Percentiles rank a stretch among this genome's conserved stretches.
These are phyloP conservation scores for Tonatia bakeri DNA, from an alignment of 2,113 vertebrate species.

Conservation along the genomic window DNA sequence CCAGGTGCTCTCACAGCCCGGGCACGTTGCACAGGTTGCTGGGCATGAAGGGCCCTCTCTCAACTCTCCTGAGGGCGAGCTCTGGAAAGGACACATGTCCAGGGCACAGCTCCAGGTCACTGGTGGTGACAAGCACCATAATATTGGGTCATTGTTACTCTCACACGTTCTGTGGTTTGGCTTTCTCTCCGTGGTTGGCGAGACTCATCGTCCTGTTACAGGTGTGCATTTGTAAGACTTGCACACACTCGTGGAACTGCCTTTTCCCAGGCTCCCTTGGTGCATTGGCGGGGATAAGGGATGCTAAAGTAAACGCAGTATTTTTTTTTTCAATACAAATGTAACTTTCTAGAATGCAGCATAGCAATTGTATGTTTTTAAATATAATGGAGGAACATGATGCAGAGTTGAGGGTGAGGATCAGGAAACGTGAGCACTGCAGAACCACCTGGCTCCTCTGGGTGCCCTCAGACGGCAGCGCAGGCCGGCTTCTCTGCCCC, in stretches of 20 bases:
- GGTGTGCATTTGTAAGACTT: too few relatives aligned
- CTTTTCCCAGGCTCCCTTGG: background rate
- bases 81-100: background rate
- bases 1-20: background rate
- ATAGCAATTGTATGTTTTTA: background rate
- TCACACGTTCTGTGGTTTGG: accelerated
- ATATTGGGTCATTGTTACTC: accelerated
- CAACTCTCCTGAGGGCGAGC: accelerated
- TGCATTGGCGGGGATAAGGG: accelerated
- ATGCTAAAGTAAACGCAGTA: background rate
- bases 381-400: accelerated
- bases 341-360: background rate
- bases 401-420: background rate
- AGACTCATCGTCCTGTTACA: accelerated
- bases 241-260: accelerated
- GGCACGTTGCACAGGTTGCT: accelerated
- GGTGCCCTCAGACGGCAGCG: accelerated
- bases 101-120: accelerated
- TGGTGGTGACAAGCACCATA: background rate
- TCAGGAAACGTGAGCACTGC: background rate
- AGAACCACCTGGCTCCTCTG: accelerated
- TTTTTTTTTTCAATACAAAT: background rate
- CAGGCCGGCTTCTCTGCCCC: background rate
- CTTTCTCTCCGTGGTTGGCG: accelerated
- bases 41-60: too few relatives aligned